phyloP scores from a whole-genome alignment of 1,140 invertebrate species.

The Bacillus rossius region DNA sequence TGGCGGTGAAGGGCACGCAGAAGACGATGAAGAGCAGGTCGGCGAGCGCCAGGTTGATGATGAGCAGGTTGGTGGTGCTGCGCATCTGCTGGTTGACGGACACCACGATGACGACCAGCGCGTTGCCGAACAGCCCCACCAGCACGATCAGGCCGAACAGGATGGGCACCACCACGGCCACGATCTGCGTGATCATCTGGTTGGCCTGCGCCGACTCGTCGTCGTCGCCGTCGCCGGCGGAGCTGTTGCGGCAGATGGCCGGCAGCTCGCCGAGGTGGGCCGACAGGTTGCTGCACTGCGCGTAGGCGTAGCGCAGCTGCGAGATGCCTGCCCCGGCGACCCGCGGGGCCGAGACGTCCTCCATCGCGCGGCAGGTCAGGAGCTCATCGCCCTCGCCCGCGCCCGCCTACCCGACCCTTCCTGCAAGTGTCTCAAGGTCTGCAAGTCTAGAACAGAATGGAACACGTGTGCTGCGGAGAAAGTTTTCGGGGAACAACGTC shows the following conservation, averaged over 20 bases:
- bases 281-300: background rate
- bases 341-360: too few species aligned
- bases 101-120: constrained; percentile 63
- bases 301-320: too few species aligned
- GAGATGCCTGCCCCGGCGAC: too few species aligned
- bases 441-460: too few species aligned
- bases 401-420: too few species aligned
- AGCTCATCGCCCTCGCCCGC: too few species aligned
- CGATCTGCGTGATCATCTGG: constrained; percentile 35
- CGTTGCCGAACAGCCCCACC: constrained; percentile 83
- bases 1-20: constrained; percentile 91
- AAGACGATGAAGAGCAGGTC: constrained; percentile 93
- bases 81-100: constrained; percentile 85
- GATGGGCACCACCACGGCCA: constrained; percentile 71
- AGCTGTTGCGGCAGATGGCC: background rate
- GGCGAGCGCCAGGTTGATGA: constrained; percentile 82
- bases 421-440: too few species aligned
- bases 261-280: background rate
- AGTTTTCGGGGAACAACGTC: too few species aligned
- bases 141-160: constrained; percentile 85
- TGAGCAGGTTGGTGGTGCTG: constrained; percentile 88
- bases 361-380: too few species aligned
- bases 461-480: too few species aligned
- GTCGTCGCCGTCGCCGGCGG: background rate
- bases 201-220: background rate